Percentiles rank a stretch among this genome's conserved stretches.
phyloP scores from a whole-genome alignment of 2,113 vertebrate genomes.

The Pundamilia nyererei region DNA sequence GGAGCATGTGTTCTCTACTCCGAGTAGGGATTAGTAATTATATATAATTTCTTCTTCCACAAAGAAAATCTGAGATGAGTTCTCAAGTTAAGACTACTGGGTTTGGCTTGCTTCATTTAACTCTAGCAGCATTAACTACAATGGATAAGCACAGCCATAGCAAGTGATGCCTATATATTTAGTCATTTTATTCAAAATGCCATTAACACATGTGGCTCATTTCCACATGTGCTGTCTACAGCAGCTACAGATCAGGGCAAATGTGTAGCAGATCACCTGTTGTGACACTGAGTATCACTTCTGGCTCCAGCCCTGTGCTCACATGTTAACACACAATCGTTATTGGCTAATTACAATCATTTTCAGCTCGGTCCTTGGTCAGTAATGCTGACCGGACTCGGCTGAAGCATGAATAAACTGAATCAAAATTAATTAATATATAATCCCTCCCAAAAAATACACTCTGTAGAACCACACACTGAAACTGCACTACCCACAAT shows the following conservation, averaged over 20 bases:
- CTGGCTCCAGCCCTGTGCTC: slow-evolving; percentile 3
- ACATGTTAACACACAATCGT: slow-evolving; percentile 34
- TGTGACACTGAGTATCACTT: neutral
- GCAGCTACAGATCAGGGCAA: slow-evolving; percentile 28
- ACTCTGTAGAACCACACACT: slow-evolving; percentile 9
- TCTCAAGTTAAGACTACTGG: neutral
- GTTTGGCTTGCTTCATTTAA: slow-evolving; percentile 4
- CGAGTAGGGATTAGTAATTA: neutral
- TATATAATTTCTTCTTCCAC: neutral
- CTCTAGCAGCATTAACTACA: neutral
- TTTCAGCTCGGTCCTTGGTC: neutral
- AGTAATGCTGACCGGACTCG: neutral
- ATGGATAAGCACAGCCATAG: slow-evolving; percentile 57
- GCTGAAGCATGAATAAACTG: slow-evolving; percentile 15
- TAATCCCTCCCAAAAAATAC: neutral
- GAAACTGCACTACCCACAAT: slow-evolving; percentile 64
- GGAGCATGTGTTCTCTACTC: neutral
- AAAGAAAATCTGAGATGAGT: neutral
- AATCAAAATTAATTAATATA: neutral
- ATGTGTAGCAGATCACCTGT: neutral
- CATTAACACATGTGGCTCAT: neutral
- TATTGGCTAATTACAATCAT: slow-evolving; percentile 49
- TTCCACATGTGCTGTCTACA: neutral
- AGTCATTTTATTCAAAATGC: neutral
- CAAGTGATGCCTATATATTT: slow-evolving; percentile 8